Evolutionary conservation across 2,113 vertebrate genomes (phyloP).

Genomic region (Chamaea fasciata): DNA sequence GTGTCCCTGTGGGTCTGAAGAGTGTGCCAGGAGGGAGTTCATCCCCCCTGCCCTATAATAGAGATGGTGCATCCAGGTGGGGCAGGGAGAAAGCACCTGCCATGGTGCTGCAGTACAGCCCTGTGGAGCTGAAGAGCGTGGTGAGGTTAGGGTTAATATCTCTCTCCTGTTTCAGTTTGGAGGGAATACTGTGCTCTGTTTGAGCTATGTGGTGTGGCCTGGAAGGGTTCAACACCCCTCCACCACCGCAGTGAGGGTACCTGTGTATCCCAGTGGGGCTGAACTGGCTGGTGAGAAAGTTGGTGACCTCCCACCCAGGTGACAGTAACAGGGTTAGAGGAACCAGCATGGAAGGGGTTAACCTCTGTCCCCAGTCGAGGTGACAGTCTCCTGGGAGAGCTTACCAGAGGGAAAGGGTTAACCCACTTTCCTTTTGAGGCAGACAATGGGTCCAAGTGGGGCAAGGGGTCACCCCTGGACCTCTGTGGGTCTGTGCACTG

Average conservation of each 20-base stretch:
- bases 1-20: not conserved
- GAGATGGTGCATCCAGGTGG: not conserved
- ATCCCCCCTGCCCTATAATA: not conserved
- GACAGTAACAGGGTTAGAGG: not conserved
- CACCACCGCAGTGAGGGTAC: rapidly evolving
- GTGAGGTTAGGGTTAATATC: not conserved
- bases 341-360: not conserved
- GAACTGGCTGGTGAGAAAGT: not conserved
- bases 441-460: not conserved
- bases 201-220: not conserved
- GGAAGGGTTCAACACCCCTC: not conserved
- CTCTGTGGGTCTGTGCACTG: not conserved
- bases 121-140: not conserved
- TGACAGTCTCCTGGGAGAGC: not conserved
- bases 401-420: not conserved
- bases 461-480: not conserved
- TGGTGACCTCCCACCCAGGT: not conserved
- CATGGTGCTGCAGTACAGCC: not conserved
- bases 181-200: not conserved
- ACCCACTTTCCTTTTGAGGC: not conserved
- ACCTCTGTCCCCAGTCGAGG: not conserved
- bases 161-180: not conserved
- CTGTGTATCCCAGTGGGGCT: not conserved
- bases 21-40: not conserved
- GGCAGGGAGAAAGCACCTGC: not conserved